Conservation (phyloP, 2,888 invertebrate species). For the Pandemis cinnamomeana region DNA sequence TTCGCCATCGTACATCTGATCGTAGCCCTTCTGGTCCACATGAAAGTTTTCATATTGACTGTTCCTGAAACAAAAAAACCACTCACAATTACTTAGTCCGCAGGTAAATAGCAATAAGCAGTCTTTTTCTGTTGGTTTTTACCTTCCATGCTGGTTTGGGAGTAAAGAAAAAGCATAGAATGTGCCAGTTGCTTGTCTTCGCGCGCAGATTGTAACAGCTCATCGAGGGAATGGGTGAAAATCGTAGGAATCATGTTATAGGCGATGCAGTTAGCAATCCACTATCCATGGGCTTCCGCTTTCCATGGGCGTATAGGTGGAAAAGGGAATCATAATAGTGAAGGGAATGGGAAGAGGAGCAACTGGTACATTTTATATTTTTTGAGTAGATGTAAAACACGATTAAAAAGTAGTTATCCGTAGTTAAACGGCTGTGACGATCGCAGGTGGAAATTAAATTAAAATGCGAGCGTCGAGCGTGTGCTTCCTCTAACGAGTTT, state of each 20-base stretch:
- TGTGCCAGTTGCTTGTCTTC: too few relatives aligned
- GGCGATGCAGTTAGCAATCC: too few relatives aligned
- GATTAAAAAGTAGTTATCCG: conserved; percentile 13
- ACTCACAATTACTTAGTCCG: background rate
- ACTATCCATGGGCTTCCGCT: too few relatives aligned
- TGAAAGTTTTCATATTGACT: conserved; percentile 88
- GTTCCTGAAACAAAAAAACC: conserved; percentile 78
- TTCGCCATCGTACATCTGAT: conserved; percentile 87
- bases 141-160: too few relatives aligned
- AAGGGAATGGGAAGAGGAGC: too few relatives aligned
- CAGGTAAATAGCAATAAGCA: background rate
- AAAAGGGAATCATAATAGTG: too few relatives aligned
- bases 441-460: conserved; percentile 66
- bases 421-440: conserved; percentile 44
- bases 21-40: conserved; percentile 84
- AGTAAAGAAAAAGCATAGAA: too few relatives aligned
- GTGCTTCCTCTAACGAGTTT: background rate
- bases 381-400: background rate
- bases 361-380: background rate
- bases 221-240: too few relatives aligned
- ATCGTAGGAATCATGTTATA: too few relatives aligned
- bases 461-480: conserved; percentile 59
- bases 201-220: too few relatives aligned
- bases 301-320: too few relatives aligned
- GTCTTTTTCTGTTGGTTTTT: too few relatives aligned